Conservation (phyloP, 2,797 vertebrate species). For the Ctenosaura bakeri region DNA sequence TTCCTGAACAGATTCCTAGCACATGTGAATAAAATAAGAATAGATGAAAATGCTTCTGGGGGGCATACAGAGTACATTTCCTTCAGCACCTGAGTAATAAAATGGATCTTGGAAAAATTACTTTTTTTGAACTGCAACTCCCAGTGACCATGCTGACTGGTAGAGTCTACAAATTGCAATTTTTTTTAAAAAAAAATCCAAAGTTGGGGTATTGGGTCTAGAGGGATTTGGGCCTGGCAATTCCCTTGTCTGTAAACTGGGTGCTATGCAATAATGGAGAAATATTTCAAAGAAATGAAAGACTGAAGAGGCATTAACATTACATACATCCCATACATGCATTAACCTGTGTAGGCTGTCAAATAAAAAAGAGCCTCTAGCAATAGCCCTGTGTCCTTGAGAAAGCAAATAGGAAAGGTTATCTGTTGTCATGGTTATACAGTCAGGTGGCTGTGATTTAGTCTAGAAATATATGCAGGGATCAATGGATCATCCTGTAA, state of each 20-base stretch:
- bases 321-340: background rate
- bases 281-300: slow-evolving; percentile 5
- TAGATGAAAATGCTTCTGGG: too few species aligned
- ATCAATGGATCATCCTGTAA: background rate
- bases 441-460: background rate
- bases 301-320: background rate
- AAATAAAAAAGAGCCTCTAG: background rate
- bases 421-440: slow-evolving; percentile 29
- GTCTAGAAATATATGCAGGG: background rate
- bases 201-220: background rate
- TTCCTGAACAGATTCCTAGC: too few species aligned
- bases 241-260: background rate
- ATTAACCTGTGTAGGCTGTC: background rate
- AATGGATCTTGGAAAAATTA: background rate
- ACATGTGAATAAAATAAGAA: too few species aligned
- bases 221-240: background rate
- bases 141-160: background rate
- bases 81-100: background rate
- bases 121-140: background rate
- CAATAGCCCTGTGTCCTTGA: background rate
- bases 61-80: too few species aligned
- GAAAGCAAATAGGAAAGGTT: background rate
- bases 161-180: background rate
- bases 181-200: background rate
- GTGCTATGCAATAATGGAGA: background rate